Evolutionary conservation across 2,797 vertebrate species (phyloP).

Genomic region (Alosa sapidissima): DNA sequence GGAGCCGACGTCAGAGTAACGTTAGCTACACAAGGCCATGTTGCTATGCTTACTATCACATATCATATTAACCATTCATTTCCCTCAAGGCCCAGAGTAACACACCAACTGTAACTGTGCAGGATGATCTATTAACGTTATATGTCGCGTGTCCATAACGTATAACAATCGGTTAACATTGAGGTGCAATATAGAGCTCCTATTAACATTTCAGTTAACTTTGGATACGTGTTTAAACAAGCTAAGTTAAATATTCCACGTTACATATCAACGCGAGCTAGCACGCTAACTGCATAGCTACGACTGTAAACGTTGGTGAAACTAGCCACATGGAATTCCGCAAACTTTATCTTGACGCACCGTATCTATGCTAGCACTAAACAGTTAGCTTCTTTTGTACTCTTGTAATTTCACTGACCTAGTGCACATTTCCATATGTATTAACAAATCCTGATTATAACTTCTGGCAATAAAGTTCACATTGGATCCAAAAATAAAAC

Average conservation of each 20-base stretch:
- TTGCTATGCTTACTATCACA: background rate
- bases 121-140: no score
- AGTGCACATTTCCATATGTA: background rate
- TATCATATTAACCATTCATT: background rate
- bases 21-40: background rate
- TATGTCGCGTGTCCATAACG: no score
- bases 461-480: background rate
- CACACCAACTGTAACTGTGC: no score
- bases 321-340: constrained; percentile 21
- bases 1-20: background rate
- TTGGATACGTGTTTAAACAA: no score
- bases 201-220: no score
- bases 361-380: background rate
- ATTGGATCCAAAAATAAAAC: background rate
- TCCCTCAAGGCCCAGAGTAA: background rate
- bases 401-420: background rate
- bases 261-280: background rate
- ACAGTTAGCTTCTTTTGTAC: background rate
- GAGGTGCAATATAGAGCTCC: background rate
- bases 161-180: background rate
- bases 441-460: background rate
- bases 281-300: background rate
- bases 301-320: background rate
- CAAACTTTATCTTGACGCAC: constrained; percentile 26
- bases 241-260: background rate